These are phyloP conservation scores for Tamias sibiricus DNA, from an alignment of 2,113 vertebrate species.

Conservation along the genomic window DNA sequence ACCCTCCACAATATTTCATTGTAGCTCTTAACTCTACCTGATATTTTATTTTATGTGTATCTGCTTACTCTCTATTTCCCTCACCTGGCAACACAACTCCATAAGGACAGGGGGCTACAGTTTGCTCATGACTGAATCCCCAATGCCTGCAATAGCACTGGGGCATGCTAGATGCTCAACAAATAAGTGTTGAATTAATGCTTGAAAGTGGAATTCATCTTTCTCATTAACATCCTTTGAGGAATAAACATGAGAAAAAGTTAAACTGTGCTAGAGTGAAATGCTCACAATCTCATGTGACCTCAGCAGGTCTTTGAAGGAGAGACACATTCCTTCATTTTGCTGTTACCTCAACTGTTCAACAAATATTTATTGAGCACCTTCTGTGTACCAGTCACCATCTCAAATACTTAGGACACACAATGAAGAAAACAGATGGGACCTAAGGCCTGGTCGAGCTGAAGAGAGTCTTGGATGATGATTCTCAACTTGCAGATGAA, in stretches of 20 bases:
- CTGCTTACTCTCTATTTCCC: background rate
- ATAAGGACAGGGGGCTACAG: background rate
- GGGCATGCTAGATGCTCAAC: background rate
- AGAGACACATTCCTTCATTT: background rate
- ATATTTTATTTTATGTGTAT: background rate
- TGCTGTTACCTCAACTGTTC: background rate
- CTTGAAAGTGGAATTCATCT: background rate
- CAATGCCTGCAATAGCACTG: background rate
- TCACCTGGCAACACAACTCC: background rate
- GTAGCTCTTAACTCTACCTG: background rate
- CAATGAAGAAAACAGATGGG: background rate
- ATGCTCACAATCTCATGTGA: background rate
- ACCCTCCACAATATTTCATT: background rate
- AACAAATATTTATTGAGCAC: background rate
- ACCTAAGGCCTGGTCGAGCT: background rate
- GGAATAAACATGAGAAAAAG: background rate
- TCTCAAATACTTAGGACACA: background rate
- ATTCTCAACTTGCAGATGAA: background rate
- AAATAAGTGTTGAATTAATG: background rate
- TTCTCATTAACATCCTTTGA: background rate
- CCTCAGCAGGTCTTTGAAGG: background rate
- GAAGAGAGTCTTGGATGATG: background rate
- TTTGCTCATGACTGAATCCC: background rate
- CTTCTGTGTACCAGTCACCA: background rate
- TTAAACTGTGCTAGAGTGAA: background rate